Base-by-base conservation (phyloP, 2,888 invertebrate genomes). In the Adelphocoris suturalis region DNA sequence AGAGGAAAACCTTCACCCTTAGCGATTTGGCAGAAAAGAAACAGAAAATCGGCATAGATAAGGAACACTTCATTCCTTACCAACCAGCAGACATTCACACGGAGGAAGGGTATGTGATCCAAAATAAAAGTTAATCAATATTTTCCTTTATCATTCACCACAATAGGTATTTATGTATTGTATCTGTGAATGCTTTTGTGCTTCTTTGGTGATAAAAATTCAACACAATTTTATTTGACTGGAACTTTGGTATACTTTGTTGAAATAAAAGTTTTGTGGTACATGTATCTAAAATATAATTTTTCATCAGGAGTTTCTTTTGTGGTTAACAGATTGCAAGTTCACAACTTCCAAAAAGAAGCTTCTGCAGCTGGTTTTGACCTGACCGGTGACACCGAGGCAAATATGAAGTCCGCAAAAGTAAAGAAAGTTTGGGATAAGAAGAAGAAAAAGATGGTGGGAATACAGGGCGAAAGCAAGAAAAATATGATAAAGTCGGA, bases 401-500 rank as follows among this genome's bases (percentile, higher is more conserved):
- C 96, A 46, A 94, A 94, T 0, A 94, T 95, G 90, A 95, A 95
- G 52, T 91, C 91, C 68, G 89, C 90, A 28, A 90, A 91, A 84
- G 91, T 91, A 9, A 91, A 91, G 81, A 95, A 96, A 93, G 96
- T 96, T 93, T 99, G 99, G 99, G 99, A 99, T 94, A 95, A 98
- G 84, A 98, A 98, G 93, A 96, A 97, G 93, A 99, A 99, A 95
- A 99, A 98, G 94, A 98, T 98, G 96, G 96, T 99, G 52, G 95
- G 96, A 46, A 95, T 95, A 0, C 95, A 95, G 91, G 94, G 94
- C 91, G 96, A 96, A 93, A 92, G 94, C 92, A 91, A 90, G 89
- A 92, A 85, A 52, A 90, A 90, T 89, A 97, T 97, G 94, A 98
- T 99, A 91, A 96, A 96, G 92, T 99, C 99, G 0, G 99, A 99